Evolutionary conservation across 2,797 vertebrate genomes (phyloP).

Genomic region (Dicrostonyx torquatus): DNA sequence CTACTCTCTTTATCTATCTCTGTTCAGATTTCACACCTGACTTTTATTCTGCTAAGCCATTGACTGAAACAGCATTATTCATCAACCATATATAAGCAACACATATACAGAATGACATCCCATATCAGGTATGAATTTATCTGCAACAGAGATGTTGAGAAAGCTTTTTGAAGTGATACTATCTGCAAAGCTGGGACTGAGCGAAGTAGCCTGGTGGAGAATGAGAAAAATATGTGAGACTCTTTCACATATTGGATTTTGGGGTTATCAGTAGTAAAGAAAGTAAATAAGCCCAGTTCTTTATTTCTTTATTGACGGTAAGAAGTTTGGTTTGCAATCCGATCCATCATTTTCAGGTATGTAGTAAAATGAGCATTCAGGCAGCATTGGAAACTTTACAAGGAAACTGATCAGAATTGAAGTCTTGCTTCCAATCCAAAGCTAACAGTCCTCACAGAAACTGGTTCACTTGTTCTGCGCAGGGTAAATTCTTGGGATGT

Average conservation of each 20-base stretch:
- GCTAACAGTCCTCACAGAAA: slow-evolving; percentile 1
- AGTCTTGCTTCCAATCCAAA: slow-evolving; percentile 36
- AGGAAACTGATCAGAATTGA: background rate
- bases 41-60: no score
- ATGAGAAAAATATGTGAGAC: background rate
- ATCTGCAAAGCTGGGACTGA: background rate
- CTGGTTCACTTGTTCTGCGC: background rate
- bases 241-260: background rate
- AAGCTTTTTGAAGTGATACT: background rate
- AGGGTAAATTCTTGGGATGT: slow-evolving; percentile 10
- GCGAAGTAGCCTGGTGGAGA: background rate
- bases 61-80: no score
- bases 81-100: no score
- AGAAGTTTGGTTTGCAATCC: slow-evolving; percentile 23
- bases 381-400: background rate
- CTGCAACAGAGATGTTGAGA: background rate
- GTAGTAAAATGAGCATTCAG: background rate
- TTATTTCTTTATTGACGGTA: background rate
- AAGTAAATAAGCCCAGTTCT: background rate
- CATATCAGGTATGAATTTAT: background rate
- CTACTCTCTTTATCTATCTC: no score
- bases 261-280: background rate
- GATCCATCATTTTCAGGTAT: background rate
- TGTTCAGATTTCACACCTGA: no score
- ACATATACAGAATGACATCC: no score